Evolutionary conservation across 2,888 invertebrate genomes (phyloP).

Genomic region (Drosophila monieri): DNA sequence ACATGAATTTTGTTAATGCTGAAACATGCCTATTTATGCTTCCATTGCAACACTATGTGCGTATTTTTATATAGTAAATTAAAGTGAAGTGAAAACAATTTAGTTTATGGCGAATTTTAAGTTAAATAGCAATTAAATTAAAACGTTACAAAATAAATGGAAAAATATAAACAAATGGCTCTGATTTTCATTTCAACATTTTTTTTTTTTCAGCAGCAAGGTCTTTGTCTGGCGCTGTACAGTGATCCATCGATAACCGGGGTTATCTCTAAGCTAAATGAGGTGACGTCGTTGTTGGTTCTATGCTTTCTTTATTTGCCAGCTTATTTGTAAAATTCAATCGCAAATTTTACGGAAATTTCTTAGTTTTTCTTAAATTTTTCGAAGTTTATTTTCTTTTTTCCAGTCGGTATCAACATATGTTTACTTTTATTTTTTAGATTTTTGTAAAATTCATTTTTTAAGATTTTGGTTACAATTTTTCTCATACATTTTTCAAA

Average conservation of each 20-base stretch:
- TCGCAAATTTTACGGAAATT: too few relatives aligned
- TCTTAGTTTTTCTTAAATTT: too few relatives aligned
- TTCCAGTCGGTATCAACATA: too few relatives aligned
- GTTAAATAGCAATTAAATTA: slow-evolving; percentile 60
- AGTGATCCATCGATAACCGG: neutral
- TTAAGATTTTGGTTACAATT: too few relatives aligned
- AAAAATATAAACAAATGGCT: slow-evolving; percentile 16
- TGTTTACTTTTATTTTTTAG: too few relatives aligned
- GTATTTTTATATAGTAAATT: slow-evolving; percentile 70
- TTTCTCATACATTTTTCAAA: too few relatives aligned
- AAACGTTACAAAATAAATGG: slow-evolving; percentile 65
- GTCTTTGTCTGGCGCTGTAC: neutral
- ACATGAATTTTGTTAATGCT: slow-evolving; percentile 52
- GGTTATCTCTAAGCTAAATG: slow-evolving; percentile 12
- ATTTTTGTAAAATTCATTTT: too few relatives aligned
- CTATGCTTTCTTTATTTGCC: too few relatives aligned
- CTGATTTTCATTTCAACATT: slow-evolving; percentile 5
- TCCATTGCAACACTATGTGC: slow-evolving; percentile 67
- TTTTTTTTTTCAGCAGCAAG: slow-evolving; percentile 5
- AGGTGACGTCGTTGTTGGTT: too few relatives aligned
- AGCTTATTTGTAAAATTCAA: too few relatives aligned
- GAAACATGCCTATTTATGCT: slow-evolving; percentile 61
- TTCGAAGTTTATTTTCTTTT: too few relatives aligned
- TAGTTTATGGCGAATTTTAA: slow-evolving; percentile 69
- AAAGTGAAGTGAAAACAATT: slow-evolving; percentile 56